phyloP scores from a whole-genome alignment of 2,113 vertebrate genomes.

The Datnioides undecimradiatus region DNA sequence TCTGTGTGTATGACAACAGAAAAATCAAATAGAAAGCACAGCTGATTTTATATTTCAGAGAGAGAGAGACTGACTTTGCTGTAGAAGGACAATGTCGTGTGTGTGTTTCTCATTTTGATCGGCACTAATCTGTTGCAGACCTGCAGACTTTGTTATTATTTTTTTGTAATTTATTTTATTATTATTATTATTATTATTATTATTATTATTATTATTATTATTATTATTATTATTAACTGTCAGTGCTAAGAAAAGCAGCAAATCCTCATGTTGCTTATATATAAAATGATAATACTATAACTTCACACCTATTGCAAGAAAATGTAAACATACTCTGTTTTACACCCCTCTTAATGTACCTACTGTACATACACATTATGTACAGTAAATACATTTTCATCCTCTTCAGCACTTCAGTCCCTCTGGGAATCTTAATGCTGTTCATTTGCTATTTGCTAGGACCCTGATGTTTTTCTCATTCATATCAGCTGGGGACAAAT shows the following conservation, averaged over 20 bases:
- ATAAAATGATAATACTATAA: no score
- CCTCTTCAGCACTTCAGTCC: background rate
- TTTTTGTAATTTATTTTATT: no score
- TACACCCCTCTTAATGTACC: background rate
- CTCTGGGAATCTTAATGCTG: slow-evolving; percentile 19
- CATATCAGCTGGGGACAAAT: slow-evolving; percentile 41
- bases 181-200: background rate
- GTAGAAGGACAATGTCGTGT: no score
- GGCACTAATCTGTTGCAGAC: background rate
- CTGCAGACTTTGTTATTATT: background rate
- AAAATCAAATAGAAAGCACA: no score
- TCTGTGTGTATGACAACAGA: no score
- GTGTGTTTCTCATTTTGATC: background rate
- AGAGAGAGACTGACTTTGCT: no score
- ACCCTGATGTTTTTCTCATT: slow-evolving; percentile 30
- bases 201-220: background rate
- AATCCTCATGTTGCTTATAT: background rate
- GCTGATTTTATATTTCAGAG: no score
- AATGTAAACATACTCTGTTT: no score
- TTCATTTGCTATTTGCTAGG: slow-evolving; percentile 38
- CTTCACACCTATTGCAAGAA: no score
- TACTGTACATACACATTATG: background rate
- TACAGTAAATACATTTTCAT: slow-evolving; percentile 32
- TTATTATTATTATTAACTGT: background rate
- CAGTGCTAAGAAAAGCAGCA: background rate